Evolutionary conservation across 2,113 vertebrate genomes (phyloP), one percentile per base, ranked within the genome.

Genomic region (Phrynosoma platyrhinos): DNA sequence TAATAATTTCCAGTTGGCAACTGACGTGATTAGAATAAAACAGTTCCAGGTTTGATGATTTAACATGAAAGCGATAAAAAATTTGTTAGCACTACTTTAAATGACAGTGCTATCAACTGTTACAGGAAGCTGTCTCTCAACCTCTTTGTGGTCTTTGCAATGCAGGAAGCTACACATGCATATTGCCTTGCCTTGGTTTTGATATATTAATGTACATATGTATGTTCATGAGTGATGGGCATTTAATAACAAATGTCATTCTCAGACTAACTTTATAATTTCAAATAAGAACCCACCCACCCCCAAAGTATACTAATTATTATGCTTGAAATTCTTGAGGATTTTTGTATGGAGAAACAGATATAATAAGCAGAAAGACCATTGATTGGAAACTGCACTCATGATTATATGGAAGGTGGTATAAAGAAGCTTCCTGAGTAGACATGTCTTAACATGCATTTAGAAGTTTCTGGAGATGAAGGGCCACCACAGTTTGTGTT

Each of bases 331-430:
- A 84, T 18, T 36, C 9, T 47, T 8, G 53, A 30, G 30, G 55
- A 0, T 0, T 0, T 79, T 27, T 10, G 53, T 8, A 5, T 0
- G 3, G 42, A 32, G 13, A 64, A 82, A 64, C 25, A 32, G 12
- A 18, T 30, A 71, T 6, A 55, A 36, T 66, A 27, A 4, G 3
- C 13, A 16, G 40, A 32, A 25, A 36, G 21, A 14, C 40, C 62
- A 13, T 1, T 36, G 5, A 87, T 87, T 87, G 9, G 3, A 25
- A 16, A 32, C 40, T 2, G 13, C 1, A 62, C 14, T 62, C 58
- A 18, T 4, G 12, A 20, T 40, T 30, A 47, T n/a, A 47, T 42
- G 36, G n/a, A 85, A 77, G 66, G 12, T 30, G 55, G 55, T 47
- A 78, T 23, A 64, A 77, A 9, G 86, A 27, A 69, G 27, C 25